Conservation (phyloP, 1,140 invertebrate genomes). For the Heliconius nattereri region DNA sequence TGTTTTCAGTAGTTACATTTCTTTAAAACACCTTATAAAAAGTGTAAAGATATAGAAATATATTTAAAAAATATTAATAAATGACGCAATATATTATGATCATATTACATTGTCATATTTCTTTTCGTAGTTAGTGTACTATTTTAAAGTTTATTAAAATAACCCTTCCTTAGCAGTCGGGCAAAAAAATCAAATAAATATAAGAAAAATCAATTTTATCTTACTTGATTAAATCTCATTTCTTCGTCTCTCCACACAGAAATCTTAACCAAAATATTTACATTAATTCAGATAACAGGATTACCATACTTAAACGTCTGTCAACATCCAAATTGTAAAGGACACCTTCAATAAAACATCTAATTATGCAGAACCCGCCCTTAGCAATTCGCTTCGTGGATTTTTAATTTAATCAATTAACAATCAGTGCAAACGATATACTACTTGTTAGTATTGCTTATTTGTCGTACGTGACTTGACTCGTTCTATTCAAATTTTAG, state of each 20-base stretch:
- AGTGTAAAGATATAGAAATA: not conserved
- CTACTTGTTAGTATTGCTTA: conserved; percentile 78
- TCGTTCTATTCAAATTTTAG: conserved; percentile 63
- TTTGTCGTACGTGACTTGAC: conserved; percentile 76
- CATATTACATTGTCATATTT: too few species aligned
- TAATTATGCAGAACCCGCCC: conserved; percentile 55
- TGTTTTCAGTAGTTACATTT: too few species aligned
- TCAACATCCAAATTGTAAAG: conserved; percentile 73
- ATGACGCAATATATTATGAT: too few species aligned
- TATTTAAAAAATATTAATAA: not conserved
- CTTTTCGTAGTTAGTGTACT: too few species aligned
- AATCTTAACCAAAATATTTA: not conserved
- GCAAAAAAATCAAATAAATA: too few species aligned
- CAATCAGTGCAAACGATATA: conserved; percentile 80
- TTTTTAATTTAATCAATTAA: conserved; percentile 81
- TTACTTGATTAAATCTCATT: not conserved
- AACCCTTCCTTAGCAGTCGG: too few species aligned
- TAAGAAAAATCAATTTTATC: not conserved
- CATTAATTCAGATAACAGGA: not conserved
- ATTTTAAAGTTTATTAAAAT: too few species aligned
- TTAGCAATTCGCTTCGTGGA: conserved; percentile 66
- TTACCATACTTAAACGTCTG: conserved; percentile 41
- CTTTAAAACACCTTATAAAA: not conserved
- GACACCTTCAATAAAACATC: conserved; percentile 71
- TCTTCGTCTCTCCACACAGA: not conserved